phyloP scores from a whole-genome alignment of 1,140 invertebrate species.

The Camponotus pennsylvanicus region DNA sequence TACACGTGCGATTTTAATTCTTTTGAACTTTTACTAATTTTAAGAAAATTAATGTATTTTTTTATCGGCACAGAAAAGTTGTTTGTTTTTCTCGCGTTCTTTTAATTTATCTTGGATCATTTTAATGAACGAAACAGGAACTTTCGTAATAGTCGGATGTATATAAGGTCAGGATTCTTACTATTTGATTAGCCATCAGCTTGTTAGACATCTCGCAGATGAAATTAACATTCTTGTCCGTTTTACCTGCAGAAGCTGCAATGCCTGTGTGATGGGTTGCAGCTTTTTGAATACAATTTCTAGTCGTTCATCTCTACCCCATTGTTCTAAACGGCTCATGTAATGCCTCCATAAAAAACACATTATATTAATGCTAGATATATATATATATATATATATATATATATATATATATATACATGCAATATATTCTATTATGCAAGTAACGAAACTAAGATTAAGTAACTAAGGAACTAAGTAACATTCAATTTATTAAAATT shows the following conservation, averaged over 20 bases:
- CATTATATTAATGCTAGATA: conserved; percentile 9
- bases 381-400: background rate
- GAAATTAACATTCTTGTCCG: conserved; percentile 94
- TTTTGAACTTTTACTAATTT: background rate
- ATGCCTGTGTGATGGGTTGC: conserved; percentile 97
- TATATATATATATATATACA: background rate
- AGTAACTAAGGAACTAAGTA: background rate
- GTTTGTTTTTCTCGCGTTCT: conserved; percentile 88
- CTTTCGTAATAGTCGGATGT: conserved; percentile 96
- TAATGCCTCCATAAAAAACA: conserved; percentile 89
- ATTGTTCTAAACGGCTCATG: conserved; percentile 97
- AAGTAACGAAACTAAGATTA: background rate
- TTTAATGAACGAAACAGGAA: conserved; percentile 94
- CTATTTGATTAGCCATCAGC: conserved; percentile 94
- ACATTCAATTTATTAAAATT: background rate
- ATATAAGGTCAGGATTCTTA: conserved; percentile 95
- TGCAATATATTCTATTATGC: background rate
- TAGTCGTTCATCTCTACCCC: conserved; percentile 91
- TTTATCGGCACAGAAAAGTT: conserved; percentile 56
- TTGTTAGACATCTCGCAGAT: conserved; percentile 97
- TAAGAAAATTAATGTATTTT: background rate
- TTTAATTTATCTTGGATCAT: conserved; percentile 93
- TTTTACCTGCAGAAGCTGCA: conserved; percentile 97
- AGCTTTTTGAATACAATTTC: conserved; percentile 88
- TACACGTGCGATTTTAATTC: background rate